Percentiles rank a stretch among this genome's conserved stretches.
These are phyloP conservation scores for Mugil cephalus DNA, from an alignment of 2,113 vertebrate genomes.

Conservation along the genomic window DNA sequence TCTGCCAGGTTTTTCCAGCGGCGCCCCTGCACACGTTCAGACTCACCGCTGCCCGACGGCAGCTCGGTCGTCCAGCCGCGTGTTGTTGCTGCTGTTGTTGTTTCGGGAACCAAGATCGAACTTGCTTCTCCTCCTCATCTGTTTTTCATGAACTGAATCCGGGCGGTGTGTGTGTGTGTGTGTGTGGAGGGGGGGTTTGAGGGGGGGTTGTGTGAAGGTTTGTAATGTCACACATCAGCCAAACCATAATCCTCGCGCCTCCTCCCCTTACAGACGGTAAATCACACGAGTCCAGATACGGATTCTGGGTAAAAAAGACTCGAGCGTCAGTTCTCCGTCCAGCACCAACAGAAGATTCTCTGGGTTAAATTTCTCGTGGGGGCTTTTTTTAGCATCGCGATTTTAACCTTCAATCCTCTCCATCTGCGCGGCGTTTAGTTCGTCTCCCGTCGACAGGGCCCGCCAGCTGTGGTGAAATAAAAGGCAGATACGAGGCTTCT, in stretches of 20 bases:
- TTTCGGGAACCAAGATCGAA: slow-evolving; percentile 33
- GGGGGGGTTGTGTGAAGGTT: slow-evolving; percentile 8
- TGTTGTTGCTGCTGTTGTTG: slow-evolving; percentile 22
- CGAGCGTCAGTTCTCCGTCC: background rate
- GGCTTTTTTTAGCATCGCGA: background rate
- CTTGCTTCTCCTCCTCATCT: slow-evolving; percentile 25
- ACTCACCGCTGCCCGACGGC: background rate
- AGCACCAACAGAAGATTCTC: background rate
- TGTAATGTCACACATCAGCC: slow-evolving; percentile 53
- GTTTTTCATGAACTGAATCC: slow-evolving; percentile 30
- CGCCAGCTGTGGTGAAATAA: slow-evolving; percentile 38
- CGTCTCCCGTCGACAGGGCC: background rate
- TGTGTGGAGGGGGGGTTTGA: too few relatives aligned
- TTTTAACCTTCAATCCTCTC: background rate
- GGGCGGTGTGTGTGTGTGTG: slow-evolving; percentile 1
- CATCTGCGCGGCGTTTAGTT: background rate
- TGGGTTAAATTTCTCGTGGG: background rate
- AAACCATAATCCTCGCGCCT: slow-evolving; percentile 45
- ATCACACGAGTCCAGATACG: slow-evolving; percentile 22
- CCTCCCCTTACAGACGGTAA: slow-evolving; percentile 19
- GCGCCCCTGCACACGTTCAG: too few relatives aligned
- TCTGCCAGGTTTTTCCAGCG: slow-evolving; percentile 14
- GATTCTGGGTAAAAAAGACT: slow-evolving; percentile 4
- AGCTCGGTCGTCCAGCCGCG: background rate
- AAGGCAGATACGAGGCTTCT: slow-evolving; percentile 44